phyloP scores from a whole-genome alignment of 2,888 invertebrate species.

The Metalampra italica region DNA sequence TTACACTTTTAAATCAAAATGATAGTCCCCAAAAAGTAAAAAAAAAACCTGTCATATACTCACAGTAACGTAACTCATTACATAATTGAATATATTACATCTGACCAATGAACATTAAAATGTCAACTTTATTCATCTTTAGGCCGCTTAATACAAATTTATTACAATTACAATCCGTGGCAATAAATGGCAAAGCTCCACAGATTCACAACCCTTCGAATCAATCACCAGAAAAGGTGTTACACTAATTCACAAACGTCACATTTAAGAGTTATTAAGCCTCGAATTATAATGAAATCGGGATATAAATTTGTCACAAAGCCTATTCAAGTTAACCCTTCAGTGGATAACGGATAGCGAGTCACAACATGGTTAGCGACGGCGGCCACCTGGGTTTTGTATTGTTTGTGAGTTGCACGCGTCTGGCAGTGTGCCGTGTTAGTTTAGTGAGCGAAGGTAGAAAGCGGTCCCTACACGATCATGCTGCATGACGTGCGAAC shows the following conservation, averaged over 20 bases:
- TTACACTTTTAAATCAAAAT: too few relatives aligned
- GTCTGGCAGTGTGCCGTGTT: conserved; percentile 13
- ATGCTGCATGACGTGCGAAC: too few relatives aligned
- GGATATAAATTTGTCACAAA: conserved; percentile 49
- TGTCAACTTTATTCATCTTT: too few relatives aligned
- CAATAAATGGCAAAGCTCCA: conserved; percentile 23
- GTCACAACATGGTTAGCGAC: conserved; percentile 49
- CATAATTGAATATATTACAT: too few relatives aligned
- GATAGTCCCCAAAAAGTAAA: too few relatives aligned
- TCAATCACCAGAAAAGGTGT: conserved; percentile 45
- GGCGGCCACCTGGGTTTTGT: conserved; percentile 40
- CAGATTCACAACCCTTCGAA: conserved; percentile 34
- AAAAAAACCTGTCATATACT: too few relatives aligned
- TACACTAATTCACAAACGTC: conserved; percentile 35
- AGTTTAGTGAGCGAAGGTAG: too few relatives aligned
- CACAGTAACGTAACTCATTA: too few relatives aligned
- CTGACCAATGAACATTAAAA: too few relatives aligned
- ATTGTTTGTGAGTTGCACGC: conserved; percentile 28
- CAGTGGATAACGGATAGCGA: conserved; percentile 37
- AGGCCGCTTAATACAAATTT: conserved; percentile 3
- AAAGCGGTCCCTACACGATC: too few relatives aligned
- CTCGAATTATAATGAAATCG: conserved; percentile 38
- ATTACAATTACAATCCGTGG: conserved; percentile 10
- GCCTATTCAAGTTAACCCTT: conserved; percentile 38
- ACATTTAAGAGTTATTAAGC: conserved; percentile 51